phyloP scores from a whole-genome alignment of 1,140 invertebrate species.

The Formica exsecta region DNA sequence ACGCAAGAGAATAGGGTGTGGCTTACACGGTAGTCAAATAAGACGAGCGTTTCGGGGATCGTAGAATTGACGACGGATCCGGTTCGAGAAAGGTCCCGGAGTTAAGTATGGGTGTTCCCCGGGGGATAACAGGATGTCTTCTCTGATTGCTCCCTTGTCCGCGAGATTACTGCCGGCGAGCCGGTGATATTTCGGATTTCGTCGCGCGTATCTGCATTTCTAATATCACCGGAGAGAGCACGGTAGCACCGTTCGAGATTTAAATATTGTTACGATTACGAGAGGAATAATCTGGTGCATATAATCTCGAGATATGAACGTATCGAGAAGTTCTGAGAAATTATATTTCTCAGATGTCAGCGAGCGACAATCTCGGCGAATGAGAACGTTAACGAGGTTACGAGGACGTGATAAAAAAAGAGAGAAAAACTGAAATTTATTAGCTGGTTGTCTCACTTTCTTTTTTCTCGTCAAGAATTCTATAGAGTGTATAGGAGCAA shows the following conservation, averaged over 20 bases:
- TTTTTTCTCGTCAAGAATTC: background rate
- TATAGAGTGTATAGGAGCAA: background rate
- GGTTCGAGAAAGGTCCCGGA: constrained; percentile 66
- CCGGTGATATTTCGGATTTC: constrained; percentile 62
- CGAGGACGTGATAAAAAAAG: background rate
- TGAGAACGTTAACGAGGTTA: constrained; percentile 23
- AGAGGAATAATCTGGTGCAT: constrained; percentile 48
- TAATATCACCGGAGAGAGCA: constrained; percentile 49
- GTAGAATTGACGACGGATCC: constrained; percentile 72
- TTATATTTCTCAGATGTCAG: constrained; percentile 16
- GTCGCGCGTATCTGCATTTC: constrained; percentile 68
- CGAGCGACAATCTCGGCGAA: constrained; percentile 10
- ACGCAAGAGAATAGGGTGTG: constrained; percentile 70
- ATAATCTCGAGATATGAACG: constrained; percentile 35
- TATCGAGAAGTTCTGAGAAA: constrained; percentile 62
- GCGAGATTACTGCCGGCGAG: constrained; percentile 71
- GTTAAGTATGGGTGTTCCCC: constrained; percentile 79
- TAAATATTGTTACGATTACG: constrained; percentile 71
- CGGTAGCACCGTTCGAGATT: constrained; percentile 61
- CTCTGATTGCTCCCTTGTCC: constrained; percentile 81
- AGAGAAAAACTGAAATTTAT: constrained; percentile 11
- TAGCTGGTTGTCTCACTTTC: background rate
- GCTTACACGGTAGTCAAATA: constrained; percentile 71
- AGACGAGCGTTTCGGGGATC: constrained; percentile 39
- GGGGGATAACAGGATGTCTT: constrained; percentile 80